Evolutionary conservation across 1,140 invertebrate genomes (phyloP).

Genomic region (Cotesia chilonis): DNA sequence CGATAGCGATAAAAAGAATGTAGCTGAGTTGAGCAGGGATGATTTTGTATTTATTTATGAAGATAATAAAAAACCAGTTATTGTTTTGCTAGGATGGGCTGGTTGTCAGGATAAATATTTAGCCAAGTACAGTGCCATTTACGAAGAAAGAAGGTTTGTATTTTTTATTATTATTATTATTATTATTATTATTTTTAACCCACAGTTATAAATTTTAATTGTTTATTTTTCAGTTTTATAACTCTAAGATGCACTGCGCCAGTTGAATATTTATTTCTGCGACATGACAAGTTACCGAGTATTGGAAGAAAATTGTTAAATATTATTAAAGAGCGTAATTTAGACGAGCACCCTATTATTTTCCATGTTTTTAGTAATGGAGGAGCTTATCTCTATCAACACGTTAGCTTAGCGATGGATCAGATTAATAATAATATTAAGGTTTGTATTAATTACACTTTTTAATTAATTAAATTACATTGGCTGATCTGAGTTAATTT

Average conservation of each 20-base stretch:
- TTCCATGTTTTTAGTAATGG: slow-evolving; percentile 86
- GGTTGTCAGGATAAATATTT: slow-evolving; percentile 80
- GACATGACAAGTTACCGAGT: slow-evolving; percentile 68
- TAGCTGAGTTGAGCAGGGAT: slow-evolving; percentile 42
- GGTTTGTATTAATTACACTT: slow-evolving; percentile 43
- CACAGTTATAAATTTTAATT: slow-evolving; percentile 1
- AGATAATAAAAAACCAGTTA: slow-evolving; percentile 72
- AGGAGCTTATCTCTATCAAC: slow-evolving; percentile 75
- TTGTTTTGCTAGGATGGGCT: slow-evolving; percentile 82
- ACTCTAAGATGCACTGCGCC: slow-evolving; percentile 78
- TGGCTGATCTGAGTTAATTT: slow-evolving; percentile 6
- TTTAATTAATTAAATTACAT: slow-evolving; percentile 9
- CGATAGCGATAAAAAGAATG: too few relatives aligned
- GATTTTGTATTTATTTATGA: slow-evolving; percentile 70
- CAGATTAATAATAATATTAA: slow-evolving; percentile 63
- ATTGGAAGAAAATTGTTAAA: slow-evolving; percentile 75
- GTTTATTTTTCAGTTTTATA: slow-evolving; percentile 70
- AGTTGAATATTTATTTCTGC: slow-evolving; percentile 73
- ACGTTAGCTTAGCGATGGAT: slow-evolving; percentile 70
- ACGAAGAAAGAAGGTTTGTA: slow-evolving; percentile 75
- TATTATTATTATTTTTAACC: too few relatives aligned
- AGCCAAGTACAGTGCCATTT: slow-evolving; percentile 81
- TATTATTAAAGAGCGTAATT: slow-evolving; percentile 72
- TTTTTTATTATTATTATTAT: background rate
- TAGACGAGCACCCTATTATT: slow-evolving; percentile 77